Conservation (phyloP, 2,113 vertebrate species). For the Gymnocephalus cernua region DNA sequence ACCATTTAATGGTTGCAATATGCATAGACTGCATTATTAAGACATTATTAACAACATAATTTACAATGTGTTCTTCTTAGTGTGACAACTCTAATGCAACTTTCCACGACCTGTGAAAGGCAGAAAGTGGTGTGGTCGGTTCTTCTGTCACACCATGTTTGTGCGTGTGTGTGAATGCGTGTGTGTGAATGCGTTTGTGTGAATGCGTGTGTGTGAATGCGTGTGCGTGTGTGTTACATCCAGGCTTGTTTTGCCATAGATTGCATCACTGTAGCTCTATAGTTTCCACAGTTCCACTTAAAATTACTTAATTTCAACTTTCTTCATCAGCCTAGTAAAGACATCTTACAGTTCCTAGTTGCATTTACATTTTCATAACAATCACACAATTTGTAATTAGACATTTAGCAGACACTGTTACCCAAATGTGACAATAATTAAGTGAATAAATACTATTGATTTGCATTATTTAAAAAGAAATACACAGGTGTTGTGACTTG, state of each 20-base stretch:
- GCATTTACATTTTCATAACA: background rate
- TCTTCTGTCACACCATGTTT: constrained; percentile 1
- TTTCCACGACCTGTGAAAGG: constrained; percentile 24
- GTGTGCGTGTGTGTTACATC: background rate
- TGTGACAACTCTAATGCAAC: background rate
- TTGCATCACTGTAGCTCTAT: background rate
- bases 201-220: no score
- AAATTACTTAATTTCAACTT: background rate
- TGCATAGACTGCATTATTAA: constrained; percentile 2
- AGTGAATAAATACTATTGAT: background rate
- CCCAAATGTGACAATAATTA: background rate
- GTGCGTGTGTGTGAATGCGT: background rate
- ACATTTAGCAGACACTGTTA: background rate
- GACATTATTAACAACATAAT: background rate
- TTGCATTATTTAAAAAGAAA: background rate
- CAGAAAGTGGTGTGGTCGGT: constrained; percentile 23
- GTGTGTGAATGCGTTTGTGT: no score
- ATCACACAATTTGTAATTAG: background rate
- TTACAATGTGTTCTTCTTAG: background rate
- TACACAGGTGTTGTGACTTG: constrained; percentile 9
- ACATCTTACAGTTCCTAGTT: background rate
- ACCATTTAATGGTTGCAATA: background rate
- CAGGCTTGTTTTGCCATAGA: background rate
- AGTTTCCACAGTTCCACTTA: background rate
- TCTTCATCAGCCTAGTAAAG: no score